Conservation (phyloP, 2,113 vertebrate species). For the Thalassarche chlororhynchos region DNA sequence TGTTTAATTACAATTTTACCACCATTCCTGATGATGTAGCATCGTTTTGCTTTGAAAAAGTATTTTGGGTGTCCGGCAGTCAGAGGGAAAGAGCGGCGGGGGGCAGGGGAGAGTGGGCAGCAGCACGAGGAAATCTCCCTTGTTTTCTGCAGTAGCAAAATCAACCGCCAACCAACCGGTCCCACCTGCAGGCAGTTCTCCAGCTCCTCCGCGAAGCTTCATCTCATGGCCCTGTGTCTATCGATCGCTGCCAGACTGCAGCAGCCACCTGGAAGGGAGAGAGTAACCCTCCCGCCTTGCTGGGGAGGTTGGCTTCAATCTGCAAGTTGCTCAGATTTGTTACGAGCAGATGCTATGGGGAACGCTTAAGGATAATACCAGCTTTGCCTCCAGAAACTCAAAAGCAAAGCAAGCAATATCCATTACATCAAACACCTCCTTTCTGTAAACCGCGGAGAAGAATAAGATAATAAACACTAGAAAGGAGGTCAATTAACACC, state of each 20-base stretch:
- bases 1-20: neutral
- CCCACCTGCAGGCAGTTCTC: neutral
- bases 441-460: neutral
- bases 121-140: neutral
- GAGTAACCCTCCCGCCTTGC: neutral
- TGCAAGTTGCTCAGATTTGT: neutral
- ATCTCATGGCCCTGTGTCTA: neutral
- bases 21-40: neutral
- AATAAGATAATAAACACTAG: neutral
- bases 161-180: neutral
- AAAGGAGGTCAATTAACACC: neutral
- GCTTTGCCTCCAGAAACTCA: neutral
- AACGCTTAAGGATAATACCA: neutral
- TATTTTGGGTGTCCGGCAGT: neutral
- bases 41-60: constrained; percentile 14
- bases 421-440: neutral
- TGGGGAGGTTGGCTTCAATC: neutral
- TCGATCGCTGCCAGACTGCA: neutral
- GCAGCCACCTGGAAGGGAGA: neutral
- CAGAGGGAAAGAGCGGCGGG: accelerated
- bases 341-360: neutral
- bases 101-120: neutral
- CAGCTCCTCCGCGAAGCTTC: neutral
- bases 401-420: neutral
- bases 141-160: neutral